phyloP scores from a whole-genome alignment of 2,888 invertebrate species.

The Thyatira batis region DNA sequence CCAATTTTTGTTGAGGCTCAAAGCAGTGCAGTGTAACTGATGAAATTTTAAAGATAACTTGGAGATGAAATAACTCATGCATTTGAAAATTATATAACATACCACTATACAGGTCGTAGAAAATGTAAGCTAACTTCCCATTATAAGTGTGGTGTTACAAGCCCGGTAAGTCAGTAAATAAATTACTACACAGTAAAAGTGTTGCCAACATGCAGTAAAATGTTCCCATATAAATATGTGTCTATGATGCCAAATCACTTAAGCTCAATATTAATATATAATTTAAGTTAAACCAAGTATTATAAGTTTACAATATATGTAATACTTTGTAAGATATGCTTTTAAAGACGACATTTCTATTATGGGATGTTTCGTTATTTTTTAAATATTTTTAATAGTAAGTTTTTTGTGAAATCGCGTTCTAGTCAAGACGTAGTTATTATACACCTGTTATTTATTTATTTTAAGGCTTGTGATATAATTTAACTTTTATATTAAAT shows the following conservation, averaged over 20 bases:
- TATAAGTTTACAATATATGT: no score
- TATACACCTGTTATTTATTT: not conserved
- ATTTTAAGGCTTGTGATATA: not conserved
- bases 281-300: not conserved
- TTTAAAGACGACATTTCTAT: not conserved
- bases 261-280: not conserved
- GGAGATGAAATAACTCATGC: no score
- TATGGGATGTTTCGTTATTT: not conserved
- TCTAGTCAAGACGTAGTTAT: not conserved
- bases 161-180: not conserved
- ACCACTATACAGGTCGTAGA: not conserved
- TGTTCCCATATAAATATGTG: not conserved
- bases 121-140: not conserved
- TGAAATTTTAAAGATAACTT: not conserved
- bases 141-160: not conserved
- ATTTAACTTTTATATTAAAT: not conserved
- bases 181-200: not conserved
- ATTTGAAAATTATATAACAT: not conserved
- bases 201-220: not conserved
- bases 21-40: slow-evolving; percentile 8
- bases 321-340: not conserved
- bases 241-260: not conserved
- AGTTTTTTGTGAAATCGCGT: not conserved
- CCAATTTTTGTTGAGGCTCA: slow-evolving; percentile 5
- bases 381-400: not conserved